These are phyloP conservation scores for Drosophila bunnanda DNA, from an alignment of 2,888 invertebrate species.

Conservation along the genomic window DNA sequence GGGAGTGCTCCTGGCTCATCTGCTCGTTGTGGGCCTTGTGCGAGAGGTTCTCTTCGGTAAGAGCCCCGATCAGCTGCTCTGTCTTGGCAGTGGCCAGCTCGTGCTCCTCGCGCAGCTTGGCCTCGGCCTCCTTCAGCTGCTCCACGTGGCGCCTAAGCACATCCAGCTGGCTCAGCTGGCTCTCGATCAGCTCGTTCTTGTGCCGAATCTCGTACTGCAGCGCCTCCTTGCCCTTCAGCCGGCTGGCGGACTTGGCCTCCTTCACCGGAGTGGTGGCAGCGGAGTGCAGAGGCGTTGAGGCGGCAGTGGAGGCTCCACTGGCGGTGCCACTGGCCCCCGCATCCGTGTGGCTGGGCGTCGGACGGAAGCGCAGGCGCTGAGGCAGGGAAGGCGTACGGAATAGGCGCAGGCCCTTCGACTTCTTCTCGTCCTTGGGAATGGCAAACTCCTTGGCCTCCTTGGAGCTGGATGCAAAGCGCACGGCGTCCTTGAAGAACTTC, in stretches of 20 bases:
- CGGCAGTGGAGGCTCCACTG: constrained; percentile 62
- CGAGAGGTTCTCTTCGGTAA: constrained; percentile 72
- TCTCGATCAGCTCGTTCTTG: constrained; percentile 86
- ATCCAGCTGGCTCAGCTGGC: constrained; percentile 85
- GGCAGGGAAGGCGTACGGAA: constrained; percentile 84
- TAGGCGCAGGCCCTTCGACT: constrained; percentile 81
- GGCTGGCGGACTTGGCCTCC: constrained; percentile 83
- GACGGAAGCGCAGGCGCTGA: constrained; percentile 83
- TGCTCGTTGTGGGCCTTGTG: constrained; percentile 78
- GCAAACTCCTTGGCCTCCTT: constrained; percentile 83
- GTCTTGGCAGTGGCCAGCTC: constrained; percentile 71
- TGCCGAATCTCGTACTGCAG: constrained; percentile 86
- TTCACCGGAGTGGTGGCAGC: constrained; percentile 82
- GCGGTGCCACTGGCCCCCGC: constrained; percentile 4
- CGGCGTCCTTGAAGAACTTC: constrained; percentile 84
- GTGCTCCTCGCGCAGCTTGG: constrained; percentile 78
- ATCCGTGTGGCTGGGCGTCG: constrained; percentile 57
- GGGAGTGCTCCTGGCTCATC: constrained; percentile 63
- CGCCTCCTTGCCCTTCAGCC: constrained; percentile 85
- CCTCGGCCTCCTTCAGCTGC: constrained; percentile 82
- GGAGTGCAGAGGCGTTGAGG: constrained; percentile 82
- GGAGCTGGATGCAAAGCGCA: constrained; percentile 80
- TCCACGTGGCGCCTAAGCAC: constrained; percentile 85
- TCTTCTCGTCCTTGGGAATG: constrained; percentile 83
- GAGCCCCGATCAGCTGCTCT: constrained; percentile 75